These are phyloP conservation scores for Tetranychus urticae DNA, from an alignment of 1,140 invertebrate genomes.

Conservation along the genomic window DNA sequence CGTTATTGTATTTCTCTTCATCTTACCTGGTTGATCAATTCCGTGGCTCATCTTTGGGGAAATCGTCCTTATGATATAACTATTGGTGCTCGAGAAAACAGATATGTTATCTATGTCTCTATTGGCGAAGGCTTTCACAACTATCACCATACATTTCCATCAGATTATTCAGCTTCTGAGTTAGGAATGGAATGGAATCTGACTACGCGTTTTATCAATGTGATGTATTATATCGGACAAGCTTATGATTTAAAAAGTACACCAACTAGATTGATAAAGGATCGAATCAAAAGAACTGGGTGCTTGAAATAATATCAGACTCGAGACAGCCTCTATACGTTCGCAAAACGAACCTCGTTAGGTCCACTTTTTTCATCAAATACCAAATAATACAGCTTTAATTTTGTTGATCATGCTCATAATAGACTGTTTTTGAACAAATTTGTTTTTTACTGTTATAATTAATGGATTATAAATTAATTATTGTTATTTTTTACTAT, in stretches of 20 bases:
- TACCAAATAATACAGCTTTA: too few species aligned
- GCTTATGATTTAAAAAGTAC: slow-evolving; percentile 66
- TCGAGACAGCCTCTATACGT: too few species aligned
- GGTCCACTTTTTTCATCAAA: too few species aligned
- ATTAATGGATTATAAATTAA: too few species aligned
- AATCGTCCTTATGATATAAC: slow-evolving; percentile 21
- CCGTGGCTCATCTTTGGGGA: slow-evolving; percentile 26
- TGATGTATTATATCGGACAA: slow-evolving; percentile 55
- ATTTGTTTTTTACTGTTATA: too few species aligned
- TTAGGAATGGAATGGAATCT: slow-evolving; percentile 28
- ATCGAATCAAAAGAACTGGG: neutral
- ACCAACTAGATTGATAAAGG: slow-evolving; percentile 25
- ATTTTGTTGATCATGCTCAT: too few species aligned
- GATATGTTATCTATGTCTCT: slow-evolving; percentile 23
- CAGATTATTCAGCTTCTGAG: neutral
- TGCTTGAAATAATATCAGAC: too few species aligned
- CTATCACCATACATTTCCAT: slow-evolving; percentile 2
- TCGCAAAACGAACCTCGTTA: too few species aligned
- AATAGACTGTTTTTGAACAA: too few species aligned
- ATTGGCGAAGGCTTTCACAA: slow-evolving; percentile 26
- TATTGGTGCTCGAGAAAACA: slow-evolving; percentile 29
- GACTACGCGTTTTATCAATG: slow-evolving; percentile 62
- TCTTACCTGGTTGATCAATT: slow-evolving; percentile 53
- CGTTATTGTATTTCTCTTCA: slow-evolving; percentile 29
- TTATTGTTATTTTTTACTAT: too few species aligned